Base-by-base conservation (phyloP, 2,797 vertebrate genomes). In the Notoglanidium macrostoma region DNA sequence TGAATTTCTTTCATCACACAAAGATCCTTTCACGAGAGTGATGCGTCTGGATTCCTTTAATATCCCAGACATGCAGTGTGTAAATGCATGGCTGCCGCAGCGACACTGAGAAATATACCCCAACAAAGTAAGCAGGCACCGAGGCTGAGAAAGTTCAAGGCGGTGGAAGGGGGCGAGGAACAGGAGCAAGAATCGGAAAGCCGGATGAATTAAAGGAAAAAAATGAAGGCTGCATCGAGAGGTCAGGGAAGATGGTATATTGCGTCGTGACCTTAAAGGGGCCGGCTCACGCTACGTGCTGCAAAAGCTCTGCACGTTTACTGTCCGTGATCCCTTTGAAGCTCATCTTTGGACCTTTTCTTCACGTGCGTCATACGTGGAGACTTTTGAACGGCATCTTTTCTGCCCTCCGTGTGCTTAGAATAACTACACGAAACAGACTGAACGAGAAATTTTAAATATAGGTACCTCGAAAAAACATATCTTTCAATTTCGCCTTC, bases 71-170 rank as follows among this genome's bases (percentile, higher is more conserved):
- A 40, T 40, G 77, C 19, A 3, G 77, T 79, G 55, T 26, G 32
- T 59, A 14, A 59, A 59, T 40, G 32, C 77, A 23, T 0, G 21
- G 49, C 21, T 40, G 32, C 77, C 23, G 54, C 3, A 57, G 76
- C 8, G 77, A 40, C 55, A 61, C 21, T 40, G 77, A 59, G 55
- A 61, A 80, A 44, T 61, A 2, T 44, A 4, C 35, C 57, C 55
- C n/a, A 5, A 80, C 57, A 17, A n/a, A 80, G 78, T 21, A 26
- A 44, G 21, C 21, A 61, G 57, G 21, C 55, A 8, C 78, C 10
- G 76, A 78, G 76, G 17, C 51, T 57, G 54, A 55, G 76, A 78
- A 78, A 11, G 49, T 55, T 55, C 76, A 63, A 80, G n/a, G 51
- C 19, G 10, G 35, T 1, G 46, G 26, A 15, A 29, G 11, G 49